phyloP scores from a whole-genome alignment of 2,113 vertebrate species.

The human region GRCh38 chr5:128522001-128522500 shows the following conservation, averaged over 20 bases:
- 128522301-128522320: background rate
- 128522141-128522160: background rate
- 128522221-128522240: background rate
- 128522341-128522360: accelerated
- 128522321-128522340: background rate
- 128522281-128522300: background rate
- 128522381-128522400: background rate
- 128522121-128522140: background rate
- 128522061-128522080: background rate
- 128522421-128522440: no score
- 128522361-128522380: background rate
- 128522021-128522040: background rate
- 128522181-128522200: background rate
- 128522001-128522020: background rate
- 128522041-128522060: background rate
- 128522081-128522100: background rate
- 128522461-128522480: background rate
- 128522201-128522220: background rate
- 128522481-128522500: background rate
- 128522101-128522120: background rate
- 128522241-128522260: background rate
- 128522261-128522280: background rate
- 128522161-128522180: background rate
- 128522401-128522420: background rate
- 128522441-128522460: no score